phyloP scores from a whole-genome alignment of 2,797 vertebrate species.

The Nyctalus aviator region DNA sequence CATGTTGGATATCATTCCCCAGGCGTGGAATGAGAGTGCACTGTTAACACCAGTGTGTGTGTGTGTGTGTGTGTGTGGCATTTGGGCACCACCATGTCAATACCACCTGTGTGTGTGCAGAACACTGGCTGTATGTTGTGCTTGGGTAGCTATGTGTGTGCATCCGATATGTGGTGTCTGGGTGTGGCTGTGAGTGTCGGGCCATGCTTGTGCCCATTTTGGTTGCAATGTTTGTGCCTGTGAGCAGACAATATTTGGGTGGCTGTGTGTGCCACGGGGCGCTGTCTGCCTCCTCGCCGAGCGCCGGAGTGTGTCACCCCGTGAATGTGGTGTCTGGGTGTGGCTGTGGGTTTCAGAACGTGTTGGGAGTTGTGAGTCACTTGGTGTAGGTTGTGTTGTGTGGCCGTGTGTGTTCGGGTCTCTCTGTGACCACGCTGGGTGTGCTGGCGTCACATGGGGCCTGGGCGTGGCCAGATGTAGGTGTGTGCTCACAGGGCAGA shows the following conservation, averaged over 20 bases:
- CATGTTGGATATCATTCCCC: rapidly evolving
- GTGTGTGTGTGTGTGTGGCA: neutral
- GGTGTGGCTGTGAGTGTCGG: neutral
- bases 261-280: neutral
- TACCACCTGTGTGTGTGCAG: neutral
- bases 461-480: slow-evolving; percentile 52
- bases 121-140: neutral
- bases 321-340: slow-evolving; percentile 71
- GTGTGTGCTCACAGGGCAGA: slow-evolving; percentile 24
- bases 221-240: neutral
- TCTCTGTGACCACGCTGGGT: neutral
- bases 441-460: neutral
- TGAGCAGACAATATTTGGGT: neutral
- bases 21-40: rapidly evolving
- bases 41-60: rapidly evolving
- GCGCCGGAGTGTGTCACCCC: slow-evolving; percentile 54
- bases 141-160: neutral
- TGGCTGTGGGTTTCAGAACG: slow-evolving; percentile 70
- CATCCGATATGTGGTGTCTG: neutral
- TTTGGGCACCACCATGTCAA: neutral
- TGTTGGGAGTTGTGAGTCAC: slow-evolving; percentile 74
- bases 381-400: slow-evolving; percentile 33
- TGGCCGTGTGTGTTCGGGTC: slow-evolving; percentile 12
- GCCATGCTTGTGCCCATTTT: neutral
- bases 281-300: neutral